Conservation (phyloP, 1,140 invertebrate species). For the Akabosia matsudoensis region DNA sequence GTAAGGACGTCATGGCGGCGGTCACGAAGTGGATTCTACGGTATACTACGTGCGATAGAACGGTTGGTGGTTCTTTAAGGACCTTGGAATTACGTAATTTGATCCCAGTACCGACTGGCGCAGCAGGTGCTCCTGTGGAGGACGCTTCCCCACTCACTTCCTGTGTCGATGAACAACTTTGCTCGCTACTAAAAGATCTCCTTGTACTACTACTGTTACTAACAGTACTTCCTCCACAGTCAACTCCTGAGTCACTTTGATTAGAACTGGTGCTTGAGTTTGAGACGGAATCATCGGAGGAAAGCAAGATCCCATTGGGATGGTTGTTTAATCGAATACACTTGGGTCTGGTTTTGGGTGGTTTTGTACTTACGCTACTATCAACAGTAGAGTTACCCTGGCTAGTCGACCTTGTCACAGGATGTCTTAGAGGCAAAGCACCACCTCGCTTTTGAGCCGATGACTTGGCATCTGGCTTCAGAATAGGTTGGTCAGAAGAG, state of each 20-base stretch:
- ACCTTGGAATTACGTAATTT: conserved; percentile 40
- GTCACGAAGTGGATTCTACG: background rate
- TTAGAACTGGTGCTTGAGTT: conserved; percentile 42
- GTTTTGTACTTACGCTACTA: background rate
- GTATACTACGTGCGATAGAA: background rate
- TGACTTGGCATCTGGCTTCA: background rate
- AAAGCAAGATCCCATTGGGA: conserved; percentile 17
- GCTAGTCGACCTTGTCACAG: background rate
- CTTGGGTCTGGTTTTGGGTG: background rate
- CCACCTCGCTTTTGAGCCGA: background rate
- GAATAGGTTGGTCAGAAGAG: background rate
- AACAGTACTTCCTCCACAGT: conserved; percentile 37
- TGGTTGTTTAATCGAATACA: background rate
- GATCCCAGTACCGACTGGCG: conserved; percentile 31
- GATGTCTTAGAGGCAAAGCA: background rate
- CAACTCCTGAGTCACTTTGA: conserved; percentile 45
- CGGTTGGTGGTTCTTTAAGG: conserved; percentile 28
- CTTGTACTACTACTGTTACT: conserved; percentile 34
- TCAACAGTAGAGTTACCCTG: background rate
- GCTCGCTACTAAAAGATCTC: background rate
- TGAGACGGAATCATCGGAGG: conserved; percentile 39
- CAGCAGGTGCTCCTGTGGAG: background rate
- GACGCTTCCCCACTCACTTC: background rate
- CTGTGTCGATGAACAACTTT: background rate
- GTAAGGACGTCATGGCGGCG: background rate